Evolutionary conservation across 1,140 invertebrate species (phyloP).

Genomic region (Eufriesea mexicana): DNA sequence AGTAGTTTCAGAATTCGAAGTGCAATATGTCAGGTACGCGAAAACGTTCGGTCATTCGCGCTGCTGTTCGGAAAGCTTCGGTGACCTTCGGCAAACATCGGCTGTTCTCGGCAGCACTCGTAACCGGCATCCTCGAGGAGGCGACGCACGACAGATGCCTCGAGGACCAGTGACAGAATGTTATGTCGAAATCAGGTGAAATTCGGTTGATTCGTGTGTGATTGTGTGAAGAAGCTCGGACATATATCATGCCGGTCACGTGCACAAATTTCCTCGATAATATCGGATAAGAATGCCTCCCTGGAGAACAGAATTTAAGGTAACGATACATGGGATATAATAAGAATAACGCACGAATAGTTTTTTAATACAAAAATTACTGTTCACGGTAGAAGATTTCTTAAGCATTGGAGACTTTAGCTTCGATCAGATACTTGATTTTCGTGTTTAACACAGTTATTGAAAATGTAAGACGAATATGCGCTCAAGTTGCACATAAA

Average conservation of each 20-base stretch:
- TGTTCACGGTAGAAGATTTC: background rate
- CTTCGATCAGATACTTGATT: background rate
- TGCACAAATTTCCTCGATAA: background rate
- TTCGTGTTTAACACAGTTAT: background rate
- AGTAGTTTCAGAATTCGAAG: constrained; percentile 21
- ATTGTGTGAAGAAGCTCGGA: constrained; percentile 11
- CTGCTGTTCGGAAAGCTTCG: constrained; percentile 29
- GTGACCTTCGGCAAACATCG: constrained; percentile 43
- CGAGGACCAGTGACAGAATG: constrained; percentile 56
- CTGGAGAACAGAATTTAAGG: constrained; percentile 8
- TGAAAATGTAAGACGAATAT: background rate
- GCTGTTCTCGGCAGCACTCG: constrained; percentile 29
- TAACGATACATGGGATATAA: constrained; percentile 1
- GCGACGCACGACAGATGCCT: constrained; percentile 49
- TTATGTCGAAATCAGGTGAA: constrained; percentile 51
- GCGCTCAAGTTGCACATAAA: background rate
- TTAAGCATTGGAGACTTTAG: background rate
- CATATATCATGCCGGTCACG: constrained; percentile 26
- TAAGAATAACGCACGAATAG: background rate
- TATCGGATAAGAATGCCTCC: constrained; percentile 15
- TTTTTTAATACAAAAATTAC: constrained; percentile 16
- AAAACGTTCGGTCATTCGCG: constrained; percentile 37
- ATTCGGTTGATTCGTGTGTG: constrained; percentile 34
- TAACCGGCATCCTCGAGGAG: constrained; percentile 58
- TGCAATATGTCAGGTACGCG: constrained; percentile 48